Conservation (phyloP, 2,797 vertebrate species). For the Neostethus bicornis region DNA sequence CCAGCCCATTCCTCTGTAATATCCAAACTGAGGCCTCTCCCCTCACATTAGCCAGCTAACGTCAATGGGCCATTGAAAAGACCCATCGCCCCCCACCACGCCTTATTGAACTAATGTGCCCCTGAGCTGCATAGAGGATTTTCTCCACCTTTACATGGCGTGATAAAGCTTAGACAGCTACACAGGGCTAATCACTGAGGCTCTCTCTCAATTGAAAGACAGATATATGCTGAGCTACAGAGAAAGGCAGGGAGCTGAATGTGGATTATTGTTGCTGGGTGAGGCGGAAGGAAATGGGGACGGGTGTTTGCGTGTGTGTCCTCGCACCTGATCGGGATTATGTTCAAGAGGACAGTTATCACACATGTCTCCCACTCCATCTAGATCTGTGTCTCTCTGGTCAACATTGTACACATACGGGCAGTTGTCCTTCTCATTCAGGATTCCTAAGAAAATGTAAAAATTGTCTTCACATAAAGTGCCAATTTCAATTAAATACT, state of each 20-base stretch:
- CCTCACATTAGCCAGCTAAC: conserved; percentile 61
- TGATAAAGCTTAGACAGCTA: conserved; percentile 60
- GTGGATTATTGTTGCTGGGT: conserved; percentile 59
- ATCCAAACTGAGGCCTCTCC: conserved; percentile 67
- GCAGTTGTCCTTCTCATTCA: conserved; percentile 96
- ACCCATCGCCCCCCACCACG: conserved; percentile 52
- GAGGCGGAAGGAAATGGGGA: conserved; percentile 61
- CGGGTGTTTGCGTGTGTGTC: conserved; percentile 17
- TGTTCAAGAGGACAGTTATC: conserved; percentile 98
- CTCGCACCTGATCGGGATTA: conserved; percentile 95
- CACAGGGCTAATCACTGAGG: conserved; percentile 44
- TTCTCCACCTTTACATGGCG: conserved; percentile 63
- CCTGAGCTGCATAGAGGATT: conserved; percentile 67
- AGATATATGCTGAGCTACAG: conserved; percentile 59
- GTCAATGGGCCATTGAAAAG: conserved; percentile 75
- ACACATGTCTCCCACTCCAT: conserved; percentile 97
- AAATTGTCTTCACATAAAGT: background rate
- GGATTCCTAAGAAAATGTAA: conserved; percentile 81
- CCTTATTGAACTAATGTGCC: conserved; percentile 76
- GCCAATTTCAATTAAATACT: background rate
- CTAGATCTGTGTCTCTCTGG: conserved; percentile 93
- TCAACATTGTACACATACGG: conserved; percentile 96
- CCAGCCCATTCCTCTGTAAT: conserved; percentile 73
- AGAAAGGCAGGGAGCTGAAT: conserved; percentile 55
- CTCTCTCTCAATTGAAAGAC: conserved; percentile 57